Evolutionary conservation across 2,113 vertebrate species (phyloP), one percentile per base, ranked within the genome.

Genomic region (Scophthalmus maximus): DNA sequence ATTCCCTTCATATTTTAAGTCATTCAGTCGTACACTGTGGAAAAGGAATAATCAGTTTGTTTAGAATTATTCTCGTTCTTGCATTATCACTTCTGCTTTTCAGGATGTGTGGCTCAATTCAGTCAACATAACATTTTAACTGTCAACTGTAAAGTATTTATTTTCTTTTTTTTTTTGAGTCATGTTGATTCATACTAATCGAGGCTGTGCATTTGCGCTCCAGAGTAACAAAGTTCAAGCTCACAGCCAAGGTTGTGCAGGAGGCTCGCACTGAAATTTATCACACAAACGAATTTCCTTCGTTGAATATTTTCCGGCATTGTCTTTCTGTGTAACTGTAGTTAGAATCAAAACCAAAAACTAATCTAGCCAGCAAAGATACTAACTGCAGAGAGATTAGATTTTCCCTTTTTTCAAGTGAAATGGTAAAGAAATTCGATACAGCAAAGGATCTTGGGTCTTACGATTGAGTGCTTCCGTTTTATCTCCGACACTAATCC

Each of bases 331-430:
- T 80, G 80, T 66, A 18, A 77, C 53, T 83, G 49, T 86, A 34
- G 70, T 82, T 73, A 73, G 73, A 81, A 47, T 67, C 11, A 1
- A 87, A 84, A 90, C 86, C 87, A 87, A 87, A 87, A 83, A 86
- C 66, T 27, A 68, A 76, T 50, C 70, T 51, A 76, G 68, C 73
- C 88, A 78, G 77, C 67, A 60, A 64, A 65, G 65, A 68, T 42
- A 26, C 34, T 38, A 79, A 62, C 34, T 27, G 25, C 52, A 79
- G 47, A 68, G 27, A 0, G 23, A 23, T 26, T 20, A 32, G 3
- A 10, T 34, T 29, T 46, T 10, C 10, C 9, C 38, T 17, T n/a
- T 46, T 46, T 46, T 8, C 15, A 38, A 40, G 3, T 6, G 32
- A 1, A 47, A 30, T 34, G 44, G 20, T 40, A 40, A 30, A 40